Percentiles rank a stretch among this genome's conserved stretches.
Conservation (phyloP, 2,888 invertebrate species). For the Synergus umbraculus region DNA sequence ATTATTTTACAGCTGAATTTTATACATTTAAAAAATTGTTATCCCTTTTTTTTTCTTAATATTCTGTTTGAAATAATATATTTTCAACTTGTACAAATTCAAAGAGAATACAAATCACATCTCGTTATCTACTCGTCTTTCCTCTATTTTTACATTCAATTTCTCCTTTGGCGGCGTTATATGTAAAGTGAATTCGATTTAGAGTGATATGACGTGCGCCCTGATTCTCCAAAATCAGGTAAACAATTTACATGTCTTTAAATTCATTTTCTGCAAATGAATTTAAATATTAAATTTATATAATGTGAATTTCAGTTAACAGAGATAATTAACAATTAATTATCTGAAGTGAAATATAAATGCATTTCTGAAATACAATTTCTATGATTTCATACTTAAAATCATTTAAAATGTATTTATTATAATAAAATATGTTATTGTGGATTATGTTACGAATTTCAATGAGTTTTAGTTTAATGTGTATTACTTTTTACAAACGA, state of each 20-base stretch:
- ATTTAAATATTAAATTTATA: not conserved
- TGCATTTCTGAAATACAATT: not conserved
- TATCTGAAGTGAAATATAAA: not conserved
- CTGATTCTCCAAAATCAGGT: slow-evolving; percentile 21
- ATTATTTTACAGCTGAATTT: not conserved
- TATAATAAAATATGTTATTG: not conserved
- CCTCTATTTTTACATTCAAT: slow-evolving; percentile 33
- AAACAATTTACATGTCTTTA: slow-evolving; percentile 28
- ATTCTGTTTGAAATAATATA: not conserved
- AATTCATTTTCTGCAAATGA: slow-evolving; percentile 20
- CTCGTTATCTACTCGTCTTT: slow-evolving; percentile 9
- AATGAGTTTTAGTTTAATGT: not conserved
- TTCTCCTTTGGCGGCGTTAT: slow-evolving; percentile 12
- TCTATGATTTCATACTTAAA: not conserved
- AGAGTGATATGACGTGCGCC: not conserved
- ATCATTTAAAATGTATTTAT: not conserved
- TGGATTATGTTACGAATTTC: not conserved
- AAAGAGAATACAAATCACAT: slow-evolving; percentile 30
- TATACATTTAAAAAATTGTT: not conserved
- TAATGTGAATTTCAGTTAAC: not conserved
- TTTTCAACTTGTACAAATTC: not conserved
- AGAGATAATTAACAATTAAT: not conserved
- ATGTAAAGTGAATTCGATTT: slow-evolving; percentile 24
- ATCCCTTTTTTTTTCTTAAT: not conserved
- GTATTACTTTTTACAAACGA: not conserved